Conservation (phyloP, 2,797 vertebrate species). For the Myripristis jacobus region DNA sequence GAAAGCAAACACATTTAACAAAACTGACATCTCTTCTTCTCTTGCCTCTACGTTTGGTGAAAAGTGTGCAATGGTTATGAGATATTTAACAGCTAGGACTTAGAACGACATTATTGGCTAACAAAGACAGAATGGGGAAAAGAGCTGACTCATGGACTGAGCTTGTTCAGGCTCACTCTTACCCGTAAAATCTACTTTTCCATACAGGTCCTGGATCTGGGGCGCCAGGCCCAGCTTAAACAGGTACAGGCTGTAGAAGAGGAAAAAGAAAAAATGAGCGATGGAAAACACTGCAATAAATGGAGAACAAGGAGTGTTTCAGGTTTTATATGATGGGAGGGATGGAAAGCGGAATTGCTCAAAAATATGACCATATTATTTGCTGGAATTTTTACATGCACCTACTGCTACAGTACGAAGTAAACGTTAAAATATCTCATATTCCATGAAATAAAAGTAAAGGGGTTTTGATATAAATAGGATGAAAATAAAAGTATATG, state of each 20-base stretch:
- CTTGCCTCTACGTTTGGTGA: not conserved
- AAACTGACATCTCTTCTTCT: not conserved
- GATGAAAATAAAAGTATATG: too few relatives aligned
- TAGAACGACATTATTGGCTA: constrained; percentile 5
- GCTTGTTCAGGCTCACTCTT: constrained; percentile 57
- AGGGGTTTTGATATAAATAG: too few relatives aligned
- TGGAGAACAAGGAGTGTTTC: not conserved
- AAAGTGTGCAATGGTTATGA: not conserved
- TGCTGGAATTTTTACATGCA: too few relatives aligned
- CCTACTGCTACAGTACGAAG: too few relatives aligned
- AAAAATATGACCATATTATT: too few relatives aligned
- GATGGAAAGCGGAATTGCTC: too few relatives aligned
- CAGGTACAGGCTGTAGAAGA: constrained; percentile 90
- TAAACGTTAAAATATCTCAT: too few relatives aligned
- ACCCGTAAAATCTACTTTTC: constrained; percentile 99
- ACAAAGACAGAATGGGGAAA: constrained; percentile 16
- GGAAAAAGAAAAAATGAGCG: constrained; percentile 5
- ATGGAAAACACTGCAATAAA: not conserved
- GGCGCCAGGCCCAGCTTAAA: constrained; percentile 98
- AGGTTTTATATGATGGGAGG: too few relatives aligned
- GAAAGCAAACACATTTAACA: not conserved
- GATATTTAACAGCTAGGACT: constrained; percentile 20
- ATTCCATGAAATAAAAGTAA: too few relatives aligned
- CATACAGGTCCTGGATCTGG: constrained; percentile 98
- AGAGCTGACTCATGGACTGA: not conserved